Percentiles rank a stretch among this genome's conserved stretches.
Conservation (phyloP, 2,113 vertebrate genomes). For the Nipponia nippon region DNA sequence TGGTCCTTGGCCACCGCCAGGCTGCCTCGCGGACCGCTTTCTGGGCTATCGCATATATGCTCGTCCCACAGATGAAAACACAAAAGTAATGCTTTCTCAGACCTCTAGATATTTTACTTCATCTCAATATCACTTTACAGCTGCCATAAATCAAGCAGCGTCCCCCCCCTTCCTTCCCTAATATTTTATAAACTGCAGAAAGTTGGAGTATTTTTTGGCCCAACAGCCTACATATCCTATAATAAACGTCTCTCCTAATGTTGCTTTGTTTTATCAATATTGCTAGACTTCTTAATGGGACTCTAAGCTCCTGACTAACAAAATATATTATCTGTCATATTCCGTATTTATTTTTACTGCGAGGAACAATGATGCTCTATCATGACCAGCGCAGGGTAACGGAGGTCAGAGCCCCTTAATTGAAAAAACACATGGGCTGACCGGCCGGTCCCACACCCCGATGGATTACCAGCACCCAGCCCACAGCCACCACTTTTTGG, state of each 20-base stretch:
- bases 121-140: slow-evolving; percentile 68
- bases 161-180: slow-evolving; percentile 37
- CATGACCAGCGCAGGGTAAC: slow-evolving; percentile 27
- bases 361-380: slow-evolving; percentile 67
- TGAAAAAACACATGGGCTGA: slow-evolving; percentile 40
- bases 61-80: background rate
- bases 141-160: slow-evolving; percentile 63
- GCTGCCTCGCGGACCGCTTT: background rate
- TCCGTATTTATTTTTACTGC: slow-evolving; percentile 72
- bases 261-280: slow-evolving; percentile 67
- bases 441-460: background rate
- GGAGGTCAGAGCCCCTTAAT: slow-evolving; percentile 46
- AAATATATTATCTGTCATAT: slow-evolving; percentile 77
- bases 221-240: slow-evolving; percentile 23
- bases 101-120: slow-evolving; percentile 63
- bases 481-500: background rate
- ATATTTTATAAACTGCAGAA: slow-evolving; percentile 72
- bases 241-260: slow-evolving; percentile 72
- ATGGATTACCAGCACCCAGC: background rate
- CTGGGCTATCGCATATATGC: background rate
- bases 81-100: slow-evolving; percentile 43
- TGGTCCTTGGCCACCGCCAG: rapidly evolving
- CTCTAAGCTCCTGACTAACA: slow-evolving; percentile 63
- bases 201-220: slow-evolving; percentile 60
- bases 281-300: slow-evolving; percentile 67